phyloP scores from a whole-genome alignment of 2,797 vertebrate species.

The Taenioides sp. region DNA sequence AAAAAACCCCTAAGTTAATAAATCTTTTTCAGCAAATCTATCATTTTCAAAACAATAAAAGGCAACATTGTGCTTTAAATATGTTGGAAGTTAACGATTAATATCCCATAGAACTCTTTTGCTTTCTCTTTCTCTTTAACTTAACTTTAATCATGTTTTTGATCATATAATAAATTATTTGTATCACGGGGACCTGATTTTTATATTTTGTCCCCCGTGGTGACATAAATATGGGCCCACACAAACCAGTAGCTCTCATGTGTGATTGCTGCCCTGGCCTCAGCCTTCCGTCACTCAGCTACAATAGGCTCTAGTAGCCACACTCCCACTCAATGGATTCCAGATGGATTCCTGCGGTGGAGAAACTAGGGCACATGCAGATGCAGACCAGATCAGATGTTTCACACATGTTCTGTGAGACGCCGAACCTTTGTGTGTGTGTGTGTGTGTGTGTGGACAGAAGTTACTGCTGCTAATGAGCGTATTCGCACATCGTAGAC shows the following conservation, averaged over 20 bases:
- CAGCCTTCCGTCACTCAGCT: conserved; percentile 33
- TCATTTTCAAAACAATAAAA: too few species aligned
- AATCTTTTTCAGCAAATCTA: too few species aligned
- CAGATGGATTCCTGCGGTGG: conserved; percentile 61
- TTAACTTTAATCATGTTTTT: too few species aligned
- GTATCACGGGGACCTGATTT: too few species aligned
- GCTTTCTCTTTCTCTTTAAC: too few species aligned
- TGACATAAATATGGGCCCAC: background rate
- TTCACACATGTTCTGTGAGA: conserved; percentile 33
- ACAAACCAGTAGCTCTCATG: conserved; percentile 41
- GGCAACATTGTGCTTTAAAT: too few species aligned
- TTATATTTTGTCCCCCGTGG: too few species aligned
- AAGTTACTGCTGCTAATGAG: background rate
- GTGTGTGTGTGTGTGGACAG: conserved; percentile 24
- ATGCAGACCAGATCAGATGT: conserved; percentile 45
- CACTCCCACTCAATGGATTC: conserved; percentile 67
- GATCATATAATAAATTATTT: too few species aligned
- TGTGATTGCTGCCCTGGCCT: conserved; percentile 30
- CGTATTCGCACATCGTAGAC: too few species aligned
- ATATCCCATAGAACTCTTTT: too few species aligned
- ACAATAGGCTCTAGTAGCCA: conserved; percentile 42
- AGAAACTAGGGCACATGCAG: conserved; percentile 54
- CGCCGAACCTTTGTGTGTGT: conserved; percentile 9
- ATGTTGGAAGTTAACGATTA: too few species aligned
- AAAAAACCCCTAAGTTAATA: too few species aligned